Percentiles rank a stretch among this genome's conserved stretches.
Conservation (phyloP, 2,113 vertebrate species). For the Chionis minor region DNA sequence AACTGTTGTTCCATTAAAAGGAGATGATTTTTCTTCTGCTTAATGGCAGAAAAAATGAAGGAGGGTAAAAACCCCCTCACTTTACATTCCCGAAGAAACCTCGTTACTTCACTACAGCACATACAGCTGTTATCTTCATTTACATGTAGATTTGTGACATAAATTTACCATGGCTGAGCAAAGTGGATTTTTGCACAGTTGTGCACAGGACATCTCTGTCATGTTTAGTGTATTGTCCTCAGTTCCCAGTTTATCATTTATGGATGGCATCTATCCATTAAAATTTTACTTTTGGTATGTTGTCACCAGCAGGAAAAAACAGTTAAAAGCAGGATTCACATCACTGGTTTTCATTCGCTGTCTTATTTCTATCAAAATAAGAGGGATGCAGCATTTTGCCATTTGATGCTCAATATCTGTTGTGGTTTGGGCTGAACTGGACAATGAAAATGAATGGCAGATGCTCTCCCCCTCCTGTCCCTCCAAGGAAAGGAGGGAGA, state of each 20-base stretch:
- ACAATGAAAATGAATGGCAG: too few species aligned
- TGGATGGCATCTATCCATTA: neutral
- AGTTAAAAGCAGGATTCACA: neutral
- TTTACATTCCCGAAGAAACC: neutral
- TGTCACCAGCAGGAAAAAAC: neutral
- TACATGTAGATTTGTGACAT: neutral
- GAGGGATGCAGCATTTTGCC: neutral
- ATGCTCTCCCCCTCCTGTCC: too few species aligned
- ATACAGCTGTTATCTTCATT: neutral
- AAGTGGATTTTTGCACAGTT: neutral
- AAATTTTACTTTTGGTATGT: neutral
- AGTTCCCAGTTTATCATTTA: neutral
- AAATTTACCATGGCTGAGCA: neutral
- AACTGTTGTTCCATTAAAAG: neutral
- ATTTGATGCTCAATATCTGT: neutral
- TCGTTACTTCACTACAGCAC: neutral
- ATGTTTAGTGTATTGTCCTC: neutral
- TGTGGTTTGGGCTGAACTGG: too few species aligned
- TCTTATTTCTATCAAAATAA: neutral
- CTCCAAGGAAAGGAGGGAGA: too few species aligned
- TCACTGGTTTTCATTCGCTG: neutral
- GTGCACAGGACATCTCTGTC: neutral
- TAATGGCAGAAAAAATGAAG: neutral
- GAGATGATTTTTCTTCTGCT: neutral
- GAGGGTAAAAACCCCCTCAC: fast-evolving